Percentiles rank a stretch among this genome's conserved stretches.
Conservation (phyloP, 2,888 invertebrate species). For the Diadromus collaris region DNA sequence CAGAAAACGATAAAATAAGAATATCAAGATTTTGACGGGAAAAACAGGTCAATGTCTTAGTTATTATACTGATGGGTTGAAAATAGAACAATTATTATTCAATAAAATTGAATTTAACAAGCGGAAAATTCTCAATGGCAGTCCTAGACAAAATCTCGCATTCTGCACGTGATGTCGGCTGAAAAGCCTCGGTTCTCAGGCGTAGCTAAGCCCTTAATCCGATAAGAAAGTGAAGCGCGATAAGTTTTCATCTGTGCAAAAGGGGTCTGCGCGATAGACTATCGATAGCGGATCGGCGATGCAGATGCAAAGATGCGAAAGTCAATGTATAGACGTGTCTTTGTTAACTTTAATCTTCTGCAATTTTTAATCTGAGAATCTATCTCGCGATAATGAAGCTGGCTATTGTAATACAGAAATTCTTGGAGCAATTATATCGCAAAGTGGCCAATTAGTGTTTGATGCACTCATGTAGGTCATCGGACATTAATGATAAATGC, state of each 20-base stretch:
- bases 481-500: slow-evolving; percentile 7
- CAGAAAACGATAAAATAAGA: background rate
- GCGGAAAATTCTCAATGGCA: too few relatives aligned
- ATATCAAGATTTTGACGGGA: too few relatives aligned
- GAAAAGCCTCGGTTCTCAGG: background rate
- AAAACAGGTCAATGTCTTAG: too few relatives aligned
- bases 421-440: slow-evolving; percentile 5
- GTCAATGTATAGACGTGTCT: slow-evolving; percentile 14
- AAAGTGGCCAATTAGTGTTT: slow-evolving; percentile 8
- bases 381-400: slow-evolving; percentile 5
- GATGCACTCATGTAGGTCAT: slow-evolving; percentile 9
- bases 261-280: slow-evolving; percentile 1
- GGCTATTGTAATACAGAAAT: slow-evolving; percentile 10
- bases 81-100: too few relatives aligned
- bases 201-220: background rate
- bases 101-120: too few relatives aligned
- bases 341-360: slow-evolving; percentile 22
- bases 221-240: slow-evolving; percentile 24
- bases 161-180: too few relatives aligned
- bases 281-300: slow-evolving; percentile 21
- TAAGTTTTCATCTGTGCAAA: slow-evolving; percentile 5
- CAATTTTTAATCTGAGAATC: slow-evolving; percentile 9
- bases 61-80: too few relatives aligned
- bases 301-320: slow-evolving; percentile 9
- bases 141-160: too few relatives aligned